Evolutionary conservation across 2,797 vertebrate species (phyloP).

Genomic region (Caiman crocodilus): DNA sequence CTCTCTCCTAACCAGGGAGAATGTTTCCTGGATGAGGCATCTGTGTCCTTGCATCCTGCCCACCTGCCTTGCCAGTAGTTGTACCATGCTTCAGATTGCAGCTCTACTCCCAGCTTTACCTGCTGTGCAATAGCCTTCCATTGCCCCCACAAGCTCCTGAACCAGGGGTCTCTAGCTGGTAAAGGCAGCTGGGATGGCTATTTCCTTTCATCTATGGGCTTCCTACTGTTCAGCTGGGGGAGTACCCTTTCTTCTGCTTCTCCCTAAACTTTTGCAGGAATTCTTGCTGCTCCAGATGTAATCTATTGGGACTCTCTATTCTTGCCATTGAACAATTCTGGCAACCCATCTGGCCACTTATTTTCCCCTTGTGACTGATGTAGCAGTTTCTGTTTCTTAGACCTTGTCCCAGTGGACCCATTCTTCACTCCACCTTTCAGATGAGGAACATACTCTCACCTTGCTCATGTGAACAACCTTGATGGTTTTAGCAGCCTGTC

Average conservation of each 20-base stretch:
- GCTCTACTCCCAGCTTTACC: not conserved
- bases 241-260: not conserved
- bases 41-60: not conserved
- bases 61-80: not conserved
- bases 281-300: too few relatives aligned
- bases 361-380: too few relatives aligned
- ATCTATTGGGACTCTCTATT: too few relatives aligned
- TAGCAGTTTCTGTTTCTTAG: too few relatives aligned
- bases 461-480: too few relatives aligned
- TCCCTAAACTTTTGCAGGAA: too few relatives aligned
- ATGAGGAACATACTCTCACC: too few relatives aligned
- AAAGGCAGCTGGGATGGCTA: accelerated
- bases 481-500: too few relatives aligned
- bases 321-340: too few relatives aligned
- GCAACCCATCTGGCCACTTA: too few relatives aligned
- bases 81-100: not conserved
- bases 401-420: too few relatives aligned
- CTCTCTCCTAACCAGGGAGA: not conserved
- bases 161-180: not conserved
- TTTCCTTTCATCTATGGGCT: not conserved
- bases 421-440: too few relatives aligned
- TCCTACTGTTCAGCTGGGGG: not conserved
- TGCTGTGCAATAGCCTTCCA: not conserved
- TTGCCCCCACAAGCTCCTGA: not conserved
- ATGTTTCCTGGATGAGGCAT: not conserved